These are phyloP conservation scores for Globodera rostochiensis DNA, from an alignment of 1,140 invertebrate species.

Conservation along the genomic window DNA sequence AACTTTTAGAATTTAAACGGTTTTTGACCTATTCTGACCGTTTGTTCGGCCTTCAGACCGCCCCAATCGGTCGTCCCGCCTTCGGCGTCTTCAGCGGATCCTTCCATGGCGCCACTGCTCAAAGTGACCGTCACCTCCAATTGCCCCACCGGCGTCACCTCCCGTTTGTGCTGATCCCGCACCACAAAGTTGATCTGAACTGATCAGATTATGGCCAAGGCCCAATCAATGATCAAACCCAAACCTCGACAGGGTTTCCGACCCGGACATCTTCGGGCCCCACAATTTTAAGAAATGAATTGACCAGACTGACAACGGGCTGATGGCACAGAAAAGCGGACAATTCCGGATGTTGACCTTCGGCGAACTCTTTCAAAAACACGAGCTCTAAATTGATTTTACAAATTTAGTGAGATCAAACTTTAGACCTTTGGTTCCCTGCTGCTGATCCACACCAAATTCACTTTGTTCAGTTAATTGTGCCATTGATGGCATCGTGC, in stretches of 20 bases:
- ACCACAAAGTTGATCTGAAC: not conserved
- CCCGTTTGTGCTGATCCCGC: not conserved
- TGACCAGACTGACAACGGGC: not conserved
- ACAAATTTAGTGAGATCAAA: too few species aligned
- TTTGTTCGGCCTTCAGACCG: constrained; percentile 2
- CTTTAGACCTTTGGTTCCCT: not conserved
- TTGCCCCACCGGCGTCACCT: not conserved
- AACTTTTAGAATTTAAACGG: not conserved
- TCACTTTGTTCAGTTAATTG: constrained; percentile 70
- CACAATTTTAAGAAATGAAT: not conserved
- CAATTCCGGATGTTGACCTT: not conserved
- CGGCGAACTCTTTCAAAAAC: constrained; percentile 50
- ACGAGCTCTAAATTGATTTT: constrained; percentile 74
- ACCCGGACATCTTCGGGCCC: not conserved
- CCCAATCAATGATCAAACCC: too few species aligned
- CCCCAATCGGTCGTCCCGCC: not conserved
- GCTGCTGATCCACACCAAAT: constrained; percentile 49
- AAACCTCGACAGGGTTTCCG: not conserved
- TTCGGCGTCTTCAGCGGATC: not conserved
- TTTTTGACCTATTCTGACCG: not conserved
- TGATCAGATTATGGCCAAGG: not conserved
- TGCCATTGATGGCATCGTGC: constrained; percentile 67
- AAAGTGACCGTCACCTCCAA: not conserved
- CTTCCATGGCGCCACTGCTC: not conserved
- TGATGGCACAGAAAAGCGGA: constrained; percentile 11